Evolutionary conservation across 2,113 vertebrate genomes (phyloP).

Genomic region (Plectropomus leopardus): DNA sequence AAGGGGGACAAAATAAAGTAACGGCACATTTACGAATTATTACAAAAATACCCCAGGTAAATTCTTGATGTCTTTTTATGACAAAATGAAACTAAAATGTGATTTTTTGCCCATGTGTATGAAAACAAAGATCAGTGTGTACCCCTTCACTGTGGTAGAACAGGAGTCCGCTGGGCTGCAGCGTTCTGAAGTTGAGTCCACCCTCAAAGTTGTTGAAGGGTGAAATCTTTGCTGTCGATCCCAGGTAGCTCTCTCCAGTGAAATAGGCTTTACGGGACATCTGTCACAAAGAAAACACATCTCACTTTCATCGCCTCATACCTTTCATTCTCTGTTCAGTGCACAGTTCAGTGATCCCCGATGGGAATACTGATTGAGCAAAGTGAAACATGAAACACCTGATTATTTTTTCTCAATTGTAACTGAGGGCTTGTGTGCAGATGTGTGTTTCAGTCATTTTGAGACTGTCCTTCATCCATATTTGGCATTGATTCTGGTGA

Average conservation of each 20-base stretch:
- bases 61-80: neutral
- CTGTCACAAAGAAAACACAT: conserved; percentile 76
- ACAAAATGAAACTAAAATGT: neutral
- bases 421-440: neutral
- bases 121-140: neutral
- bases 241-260: conserved; percentile 92
- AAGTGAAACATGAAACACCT: conserved; percentile 2
- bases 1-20: conserved; percentile 9
- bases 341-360: neutral
- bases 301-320: neutral
- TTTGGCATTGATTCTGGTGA: neutral
- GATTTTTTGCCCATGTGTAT: neutral
- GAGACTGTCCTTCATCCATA: too few species aligned
- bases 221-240: conserved; percentile 90
- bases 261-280: conserved; percentile 96
- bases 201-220: conserved; percentile 92
- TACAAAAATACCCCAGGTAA: too few species aligned
- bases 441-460: conserved; percentile 11
- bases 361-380: neutral
- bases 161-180: conserved; percentile 91
- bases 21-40: neutral
- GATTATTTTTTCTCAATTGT: neutral
- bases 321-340: neutral
- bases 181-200: conserved; percentile 93
- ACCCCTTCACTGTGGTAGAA: conserved; percentile 93